A percentile compares a stretch with the other conserved stretches of the same genome.
Evolutionary conservation across 2,113 vertebrate species (phyloP).

Genomic region (Carollia perspicillata): DNA sequence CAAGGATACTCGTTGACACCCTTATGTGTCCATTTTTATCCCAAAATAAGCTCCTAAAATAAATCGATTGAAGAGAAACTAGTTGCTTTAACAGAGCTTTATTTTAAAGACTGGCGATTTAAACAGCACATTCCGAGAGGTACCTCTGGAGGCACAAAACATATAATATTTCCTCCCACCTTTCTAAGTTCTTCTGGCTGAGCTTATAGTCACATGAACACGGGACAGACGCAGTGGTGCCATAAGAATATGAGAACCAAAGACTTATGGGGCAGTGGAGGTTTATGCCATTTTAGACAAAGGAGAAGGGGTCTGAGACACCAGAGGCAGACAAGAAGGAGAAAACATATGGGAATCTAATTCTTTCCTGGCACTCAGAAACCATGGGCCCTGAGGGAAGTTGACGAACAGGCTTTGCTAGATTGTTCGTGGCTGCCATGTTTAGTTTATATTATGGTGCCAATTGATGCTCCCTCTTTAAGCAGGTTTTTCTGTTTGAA

Average conservation of each 20-base stretch:
- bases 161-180: neutral
- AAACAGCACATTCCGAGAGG: neutral
- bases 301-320: neutral
- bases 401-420: neutral
- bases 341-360: neutral
- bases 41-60: neutral
- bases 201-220: neutral
- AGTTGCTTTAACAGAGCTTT: neutral
- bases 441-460: neutral
- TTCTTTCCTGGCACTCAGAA: neutral
- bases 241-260: neutral
- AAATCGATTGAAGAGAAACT: neutral
- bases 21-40: neutral
- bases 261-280: neutral
- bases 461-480: too few species aligned
- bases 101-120: too few species aligned
- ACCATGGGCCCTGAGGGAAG: neutral
- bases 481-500: too few species aligned
- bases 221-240: neutral
- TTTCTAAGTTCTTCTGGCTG: neutral
- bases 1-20: neutral
- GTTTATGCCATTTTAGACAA: neutral
- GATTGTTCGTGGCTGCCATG: neutral
- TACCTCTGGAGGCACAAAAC: neutral
- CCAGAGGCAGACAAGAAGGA: neutral